These are phyloP conservation scores for Melanophora roralis DNA, from an alignment of 2,888 invertebrate species.

Conservation along the genomic window DNA sequence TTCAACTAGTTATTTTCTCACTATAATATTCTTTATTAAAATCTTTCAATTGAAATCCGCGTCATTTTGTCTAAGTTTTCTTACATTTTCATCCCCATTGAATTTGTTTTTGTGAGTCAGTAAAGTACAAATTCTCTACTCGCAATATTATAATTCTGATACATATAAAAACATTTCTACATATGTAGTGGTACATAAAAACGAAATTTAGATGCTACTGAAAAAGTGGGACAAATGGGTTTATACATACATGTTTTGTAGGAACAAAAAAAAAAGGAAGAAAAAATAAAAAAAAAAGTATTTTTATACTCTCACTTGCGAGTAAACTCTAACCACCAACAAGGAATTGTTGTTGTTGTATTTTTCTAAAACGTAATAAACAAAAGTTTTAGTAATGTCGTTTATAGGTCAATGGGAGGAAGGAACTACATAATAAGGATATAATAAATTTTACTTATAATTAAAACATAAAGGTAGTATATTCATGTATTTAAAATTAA, in stretches of 20 bases:
- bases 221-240: conserved; percentile 50
- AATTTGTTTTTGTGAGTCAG: conserved; percentile 22
- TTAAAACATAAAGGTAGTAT: no score
- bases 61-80: conserved; percentile 21
- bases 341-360: neutral
- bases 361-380: neutral
- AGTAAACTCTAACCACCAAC: conserved; percentile 29
- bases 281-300: neutral
- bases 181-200: neutral
- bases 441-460: conserved; percentile 25
- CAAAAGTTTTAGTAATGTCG: neutral
- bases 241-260: conserved; percentile 32
- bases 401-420: conserved; percentile 39
- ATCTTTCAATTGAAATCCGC: conserved; percentile 4
- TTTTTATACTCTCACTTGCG: conserved; percentile 2
- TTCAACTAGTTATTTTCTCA: conserved; percentile 2
- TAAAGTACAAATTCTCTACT: conserved; percentile 3
- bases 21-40: neutral
- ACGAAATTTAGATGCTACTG: no score
- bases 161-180: neutral
- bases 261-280: conserved; percentile 4
- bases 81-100: neutral
- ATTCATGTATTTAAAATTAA: no score
- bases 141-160: neutral
- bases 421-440: neutral